Evolutionary conservation across 2,888 invertebrate genomes (phyloP), one percentile per base, ranked within the genome.

Genomic region (Octodonta nipae): DNA sequence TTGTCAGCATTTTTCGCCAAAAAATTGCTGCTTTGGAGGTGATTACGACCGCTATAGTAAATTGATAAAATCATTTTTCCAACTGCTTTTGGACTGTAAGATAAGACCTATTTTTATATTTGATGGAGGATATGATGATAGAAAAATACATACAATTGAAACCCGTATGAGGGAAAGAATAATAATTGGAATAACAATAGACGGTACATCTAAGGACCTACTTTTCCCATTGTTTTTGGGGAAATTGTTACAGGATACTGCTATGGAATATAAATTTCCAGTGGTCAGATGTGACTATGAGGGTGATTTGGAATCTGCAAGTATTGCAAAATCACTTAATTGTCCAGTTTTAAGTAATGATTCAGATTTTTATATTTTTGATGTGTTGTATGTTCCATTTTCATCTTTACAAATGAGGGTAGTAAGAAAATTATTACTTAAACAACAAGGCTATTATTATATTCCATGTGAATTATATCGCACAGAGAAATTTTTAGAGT

Each of bases 281-380:
- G 70, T 74, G 38, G 76, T 77, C 26, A 72, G 83, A 31, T 82
- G 86, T 51, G 73, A 81, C 43, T 86, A 80, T 57, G 93, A 95
- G 60, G 91, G 91, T 1, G 95, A 95, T 56, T 75, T 78, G 44
- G 81, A 87, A 51, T 76, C 91, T 32, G 89, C 89, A 0, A 75
- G 78, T 0, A 59, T 92, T 44, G 85, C 89, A 0, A 73, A 77
- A 42, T 66, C 73, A 34, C 63, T 88, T 2, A 66, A 78, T 22
- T 91, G 88, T 49, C 91, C 92, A 0, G 79, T 95, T 2, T 57
- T 95, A 3, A 91, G 89, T 51, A 84, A 81, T 45, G 95, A 95
- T 61, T 92, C 92, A 1, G 95, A 95, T 63, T 95, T 91, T 62
- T 91, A 78, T 51, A 78, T 93, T 41, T 87, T 81, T 59, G 81